These are phyloP conservation scores for Doryteuthis pealeii DNA, from an alignment of 1,140 invertebrate species.

Conservation along the genomic window DNA sequence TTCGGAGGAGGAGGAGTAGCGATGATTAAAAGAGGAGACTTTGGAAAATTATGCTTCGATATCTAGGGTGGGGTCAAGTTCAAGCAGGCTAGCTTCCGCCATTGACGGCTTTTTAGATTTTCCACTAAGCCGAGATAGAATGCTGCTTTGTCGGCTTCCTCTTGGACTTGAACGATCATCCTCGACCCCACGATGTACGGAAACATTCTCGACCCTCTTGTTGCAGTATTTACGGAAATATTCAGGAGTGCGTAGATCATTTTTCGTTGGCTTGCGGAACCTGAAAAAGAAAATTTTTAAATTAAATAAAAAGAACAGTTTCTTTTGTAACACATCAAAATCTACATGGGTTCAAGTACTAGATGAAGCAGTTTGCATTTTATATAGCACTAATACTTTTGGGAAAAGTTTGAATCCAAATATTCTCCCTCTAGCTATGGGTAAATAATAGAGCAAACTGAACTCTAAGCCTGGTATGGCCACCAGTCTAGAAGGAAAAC, in stretches of 20 bases:
- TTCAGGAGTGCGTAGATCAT: conserved; percentile 40
- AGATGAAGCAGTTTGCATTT: no score
- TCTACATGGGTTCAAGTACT: not conserved
- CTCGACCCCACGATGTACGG: conserved; percentile 44
- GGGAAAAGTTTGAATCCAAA: no score
- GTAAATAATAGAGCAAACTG: no score
- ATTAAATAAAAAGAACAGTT: not conserved
- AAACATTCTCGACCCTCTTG: conserved; percentile 39
- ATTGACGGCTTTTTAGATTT: conserved; percentile 29
- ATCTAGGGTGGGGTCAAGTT: conserved; percentile 1
- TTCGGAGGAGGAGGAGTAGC: no score
- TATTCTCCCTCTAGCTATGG: no score
- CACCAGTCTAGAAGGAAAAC: no score
- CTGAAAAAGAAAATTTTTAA: no score
- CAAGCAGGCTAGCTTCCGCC: conserved; percentile 37
- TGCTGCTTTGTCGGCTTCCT: conserved; percentile 36
- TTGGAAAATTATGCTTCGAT: not conserved
- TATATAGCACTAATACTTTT: no score
- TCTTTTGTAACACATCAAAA: no score
- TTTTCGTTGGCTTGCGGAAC: conserved; percentile 41
- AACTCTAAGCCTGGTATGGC: no score
- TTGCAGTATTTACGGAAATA: conserved; percentile 35
- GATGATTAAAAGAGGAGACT: no score
- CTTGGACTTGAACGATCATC: conserved; percentile 31
- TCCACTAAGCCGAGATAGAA: conserved; percentile 44